Evolutionary conservation across 2,113 vertebrate species (phyloP).

Genomic region (Solea senegalensis): DNA sequence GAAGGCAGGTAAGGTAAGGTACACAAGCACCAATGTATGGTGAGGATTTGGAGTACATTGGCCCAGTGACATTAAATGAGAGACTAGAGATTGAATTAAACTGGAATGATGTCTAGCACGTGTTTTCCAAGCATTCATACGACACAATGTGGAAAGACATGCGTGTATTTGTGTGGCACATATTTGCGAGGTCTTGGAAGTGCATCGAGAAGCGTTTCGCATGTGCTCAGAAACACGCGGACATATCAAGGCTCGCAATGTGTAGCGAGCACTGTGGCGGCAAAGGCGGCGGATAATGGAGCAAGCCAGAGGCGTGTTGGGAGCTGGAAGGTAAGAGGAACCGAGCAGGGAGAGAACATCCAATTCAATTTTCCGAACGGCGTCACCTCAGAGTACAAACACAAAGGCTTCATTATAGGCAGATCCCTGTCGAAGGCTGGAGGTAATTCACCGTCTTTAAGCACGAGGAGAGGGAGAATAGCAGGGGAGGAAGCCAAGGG

Average conservation of each 20-base stretch:
- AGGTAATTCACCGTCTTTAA: constrained; percentile 69
- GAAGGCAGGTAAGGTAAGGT: too few relatives aligned
- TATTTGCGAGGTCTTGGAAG: constrained; percentile 38
- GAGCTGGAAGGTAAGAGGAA: constrained; percentile 67
- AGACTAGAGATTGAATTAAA: too few relatives aligned
- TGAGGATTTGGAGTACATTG: constrained; percentile 3
- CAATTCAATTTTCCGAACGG: constrained; percentile 75
- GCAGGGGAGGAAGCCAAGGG: neutral
- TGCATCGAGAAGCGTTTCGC: constrained; percentile 20
- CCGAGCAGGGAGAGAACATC: constrained; percentile 70
- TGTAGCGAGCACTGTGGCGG: constrained; percentile 37
- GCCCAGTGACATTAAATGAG: too few relatives aligned
- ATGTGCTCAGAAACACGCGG: constrained; percentile 46
- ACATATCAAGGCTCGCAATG: constrained; percentile 34
- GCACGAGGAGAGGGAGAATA: constrained; percentile 39
- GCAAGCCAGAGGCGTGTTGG: constrained; percentile 46
- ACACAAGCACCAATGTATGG: constrained; percentile 5
- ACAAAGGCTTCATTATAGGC: constrained; percentile 78
- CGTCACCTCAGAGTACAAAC: constrained; percentile 76
- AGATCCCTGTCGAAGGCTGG: constrained; percentile 67
- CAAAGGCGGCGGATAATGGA: constrained; percentile 52
- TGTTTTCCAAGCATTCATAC: neutral
- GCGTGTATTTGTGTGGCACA: neutral
- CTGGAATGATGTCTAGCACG: neutral
- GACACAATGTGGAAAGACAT: neutral